Evolutionary conservation across 2,888 invertebrate genomes (phyloP).

Genomic region (Steinernema scapterisci): DNA sequence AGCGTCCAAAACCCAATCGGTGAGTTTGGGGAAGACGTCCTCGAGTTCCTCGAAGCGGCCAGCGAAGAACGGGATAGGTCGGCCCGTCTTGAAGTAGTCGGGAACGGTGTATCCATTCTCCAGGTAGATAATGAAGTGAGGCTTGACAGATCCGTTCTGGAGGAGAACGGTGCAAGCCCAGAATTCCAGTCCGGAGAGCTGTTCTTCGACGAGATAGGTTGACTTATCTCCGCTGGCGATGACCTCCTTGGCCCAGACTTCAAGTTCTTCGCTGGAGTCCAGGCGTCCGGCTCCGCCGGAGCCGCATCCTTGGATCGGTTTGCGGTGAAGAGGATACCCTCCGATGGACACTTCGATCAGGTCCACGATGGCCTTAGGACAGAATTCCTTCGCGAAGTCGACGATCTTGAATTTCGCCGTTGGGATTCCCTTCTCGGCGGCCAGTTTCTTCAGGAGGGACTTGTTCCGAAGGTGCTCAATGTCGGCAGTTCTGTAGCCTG

Average conservation of each 20-base stretch:
- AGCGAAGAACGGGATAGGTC: constrained; percentile 41
- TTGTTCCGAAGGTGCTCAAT: constrained; percentile 41
- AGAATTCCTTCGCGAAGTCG: constrained; percentile 17
- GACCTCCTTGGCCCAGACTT: background rate
- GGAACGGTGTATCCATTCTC: constrained; percentile 5
- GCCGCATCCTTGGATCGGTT: constrained; percentile 39
- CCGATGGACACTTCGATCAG: constrained; percentile 31
- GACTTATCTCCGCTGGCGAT: background rate
- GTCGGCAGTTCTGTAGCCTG: constrained; percentile 35
- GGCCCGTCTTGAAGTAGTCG: constrained; percentile 35
- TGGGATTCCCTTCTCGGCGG: constrained; percentile 33
- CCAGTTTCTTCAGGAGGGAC: constrained; percentile 34
- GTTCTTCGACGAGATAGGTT: constrained; percentile 39
- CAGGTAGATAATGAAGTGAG: constrained; percentile 36
- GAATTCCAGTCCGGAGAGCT: constrained; percentile 35
- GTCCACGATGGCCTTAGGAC: background rate
- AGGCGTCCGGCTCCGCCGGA: constrained; percentile 25
- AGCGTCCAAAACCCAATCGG: constrained; percentile 34
- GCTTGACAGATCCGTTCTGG: constrained; percentile 34
- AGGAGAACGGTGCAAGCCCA: constrained; percentile 37
- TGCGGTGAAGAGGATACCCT: constrained; percentile 41
- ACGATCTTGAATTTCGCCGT: constrained; percentile 38
- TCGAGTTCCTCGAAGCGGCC: constrained; percentile 35
- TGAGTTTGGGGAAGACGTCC: constrained; percentile 38
- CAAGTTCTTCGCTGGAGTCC: background rate